Conservation (phyloP, 2,113 vertebrate genomes). For the Parus major region DNA sequence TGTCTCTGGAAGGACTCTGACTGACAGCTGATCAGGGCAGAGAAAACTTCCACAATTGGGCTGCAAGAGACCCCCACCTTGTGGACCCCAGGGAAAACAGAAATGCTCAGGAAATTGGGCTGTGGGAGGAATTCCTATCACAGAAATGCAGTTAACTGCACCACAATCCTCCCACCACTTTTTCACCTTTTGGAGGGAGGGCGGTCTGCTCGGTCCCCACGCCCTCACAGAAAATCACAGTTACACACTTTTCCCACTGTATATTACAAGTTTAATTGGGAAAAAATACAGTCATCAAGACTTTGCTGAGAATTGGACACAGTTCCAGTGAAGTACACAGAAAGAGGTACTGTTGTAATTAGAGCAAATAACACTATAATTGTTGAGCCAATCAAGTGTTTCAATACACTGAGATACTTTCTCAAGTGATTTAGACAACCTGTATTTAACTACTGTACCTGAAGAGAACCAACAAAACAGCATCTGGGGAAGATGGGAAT, state of each 20-base stretch:
- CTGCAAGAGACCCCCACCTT: too few species aligned
- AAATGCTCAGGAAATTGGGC: too few species aligned
- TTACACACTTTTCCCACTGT: background rate
- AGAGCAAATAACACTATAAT: background rate
- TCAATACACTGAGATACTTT: background rate
- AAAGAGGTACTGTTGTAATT: background rate
- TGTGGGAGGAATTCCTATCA: too few species aligned
- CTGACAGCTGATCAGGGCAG: too few species aligned
- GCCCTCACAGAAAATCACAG: background rate
- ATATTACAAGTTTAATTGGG: background rate
- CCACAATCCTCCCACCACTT: too few species aligned
- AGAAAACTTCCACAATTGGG: too few species aligned
- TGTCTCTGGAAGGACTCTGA: too few species aligned
- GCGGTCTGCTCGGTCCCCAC: too few species aligned
- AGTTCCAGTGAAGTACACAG: background rate
- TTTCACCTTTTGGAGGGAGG: too few species aligned
- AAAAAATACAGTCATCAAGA: constrained; percentile 10
- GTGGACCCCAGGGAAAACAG: too few species aligned
- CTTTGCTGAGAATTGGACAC: background rate
- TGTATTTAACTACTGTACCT: background rate
- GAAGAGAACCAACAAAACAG: background rate
- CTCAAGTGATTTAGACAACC: background rate
- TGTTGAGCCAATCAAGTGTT: background rate
- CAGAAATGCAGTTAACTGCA: too few species aligned
- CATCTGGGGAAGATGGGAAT: background rate